These are phyloP conservation scores for Melipona bicolor DNA, from an alignment of 2,888 invertebrate genomes.

Conservation along the genomic window DNA sequence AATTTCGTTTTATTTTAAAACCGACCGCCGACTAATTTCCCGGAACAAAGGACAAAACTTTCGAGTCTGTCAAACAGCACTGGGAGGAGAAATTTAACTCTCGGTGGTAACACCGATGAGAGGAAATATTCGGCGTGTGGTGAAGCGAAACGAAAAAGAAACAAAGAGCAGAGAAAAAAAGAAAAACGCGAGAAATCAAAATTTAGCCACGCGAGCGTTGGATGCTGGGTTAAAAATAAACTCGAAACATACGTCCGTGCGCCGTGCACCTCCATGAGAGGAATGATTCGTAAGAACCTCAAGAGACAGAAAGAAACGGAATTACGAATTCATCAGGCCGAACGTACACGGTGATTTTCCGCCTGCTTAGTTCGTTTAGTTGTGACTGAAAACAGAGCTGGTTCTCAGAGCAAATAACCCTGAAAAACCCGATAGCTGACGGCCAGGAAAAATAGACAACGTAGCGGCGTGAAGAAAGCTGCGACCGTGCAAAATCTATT, in stretches of 20 bases:
- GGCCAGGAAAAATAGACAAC: slow-evolving; percentile 52
- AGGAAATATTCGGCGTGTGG: neutral
- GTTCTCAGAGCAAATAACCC: slow-evolving; percentile 48
- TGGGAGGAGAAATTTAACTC: neutral
- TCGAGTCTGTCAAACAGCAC: neutral
- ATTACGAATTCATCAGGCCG: slow-evolving; percentile 4
- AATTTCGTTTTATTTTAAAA: neutral
- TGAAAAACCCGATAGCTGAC: slow-evolving; percentile 58
- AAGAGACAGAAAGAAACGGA: neutral
- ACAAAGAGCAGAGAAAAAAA: neutral
- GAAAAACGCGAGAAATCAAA: neutral
- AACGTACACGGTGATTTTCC: slow-evolving; percentile 20
- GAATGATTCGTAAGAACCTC: neutral
- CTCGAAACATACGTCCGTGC: too few relatives aligned
- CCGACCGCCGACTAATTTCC: neutral
- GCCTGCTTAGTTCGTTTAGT: slow-evolving; percentile 2
- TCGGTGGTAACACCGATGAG: too few relatives aligned
- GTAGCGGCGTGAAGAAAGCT: slow-evolving; percentile 45
- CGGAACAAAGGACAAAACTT: slow-evolving; percentile 5
- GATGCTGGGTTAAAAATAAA: neutral
- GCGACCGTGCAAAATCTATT: slow-evolving; percentile 67
- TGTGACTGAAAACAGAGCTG: slow-evolving; percentile 45
- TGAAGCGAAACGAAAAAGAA: neutral
- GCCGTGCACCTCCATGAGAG: too few relatives aligned
- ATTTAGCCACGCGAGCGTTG: neutral